A percentile compares a stretch with the other conserved stretches of the same genome.
phyloP scores from a whole-genome alignment of 1,140 invertebrate genomes.

The Acromyrmex heyeri region DNA sequence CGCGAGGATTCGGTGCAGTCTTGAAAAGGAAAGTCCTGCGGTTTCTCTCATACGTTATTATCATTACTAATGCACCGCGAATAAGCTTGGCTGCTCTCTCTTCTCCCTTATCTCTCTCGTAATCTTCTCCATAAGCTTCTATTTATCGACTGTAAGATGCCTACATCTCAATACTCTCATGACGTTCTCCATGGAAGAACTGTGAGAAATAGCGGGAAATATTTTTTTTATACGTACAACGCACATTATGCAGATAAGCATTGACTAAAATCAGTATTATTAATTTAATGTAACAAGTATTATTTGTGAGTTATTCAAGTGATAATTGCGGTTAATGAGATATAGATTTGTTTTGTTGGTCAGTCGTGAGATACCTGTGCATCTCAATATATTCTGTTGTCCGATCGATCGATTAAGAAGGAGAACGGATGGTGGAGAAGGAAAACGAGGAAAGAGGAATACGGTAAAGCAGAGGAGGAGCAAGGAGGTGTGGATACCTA shows the following conservation, averaged over 20 bases:
- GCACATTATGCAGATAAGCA: neutral
- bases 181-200: neutral
- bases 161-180: constrained; percentile 82
- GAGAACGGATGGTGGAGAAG: constrained; percentile 44
- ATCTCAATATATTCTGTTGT: constrained; percentile 49
- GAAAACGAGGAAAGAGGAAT: constrained; percentile 59
- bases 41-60: constrained; percentile 74
- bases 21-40: constrained; percentile 19
- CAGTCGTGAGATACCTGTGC: constrained; percentile 27
- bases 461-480: constrained; percentile 67
- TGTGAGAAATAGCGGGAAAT: neutral
- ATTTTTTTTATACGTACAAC: neutral
- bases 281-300: neutral
- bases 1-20: constrained; percentile 24
- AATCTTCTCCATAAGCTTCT: constrained; percentile 60
- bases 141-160: constrained; percentile 78
- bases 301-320: neutral
- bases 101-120: constrained; percentile 42
- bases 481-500: constrained; percentile 73
- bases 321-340: neutral
- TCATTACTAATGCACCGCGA: constrained; percentile 65
- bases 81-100: constrained; percentile 75
- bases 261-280: neutral
- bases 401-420: constrained; percentile 69
- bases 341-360: constrained; percentile 50